Evolutionary conservation across 2,888 invertebrate species (phyloP), one percentile per base, ranked within the genome.

Genomic region (Hipparchia semele): DNA sequence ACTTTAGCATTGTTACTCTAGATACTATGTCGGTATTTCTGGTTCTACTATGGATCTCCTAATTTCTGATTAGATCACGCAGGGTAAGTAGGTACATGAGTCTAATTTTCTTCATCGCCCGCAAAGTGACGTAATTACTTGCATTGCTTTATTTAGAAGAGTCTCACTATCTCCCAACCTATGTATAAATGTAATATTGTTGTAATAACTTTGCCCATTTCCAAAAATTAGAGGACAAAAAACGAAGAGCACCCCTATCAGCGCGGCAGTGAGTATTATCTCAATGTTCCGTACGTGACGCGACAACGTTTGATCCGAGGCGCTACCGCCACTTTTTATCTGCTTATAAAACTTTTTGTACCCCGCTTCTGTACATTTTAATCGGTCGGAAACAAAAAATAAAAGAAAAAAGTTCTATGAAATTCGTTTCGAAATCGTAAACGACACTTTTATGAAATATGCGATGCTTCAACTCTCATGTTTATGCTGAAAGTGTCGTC

Each of bases 311-410:
- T 92, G 92, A 90, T 86, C 84, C 82, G 74, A 77, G 84, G 86
- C 87, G 87, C 87, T 83, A 86, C 90, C 90, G 90, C 82, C 84
- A 78, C 80, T 79, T 79, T 90, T 87, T 90, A 89, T 89, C 87
- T 84, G 79, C 84, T 80, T 84, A 86, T 85, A 88, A 88, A 88
- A 88, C 84, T 85, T 86, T 87, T 89, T 87, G 86, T 85, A 83
- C 81, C 80, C 84, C 82, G 89, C 92, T 90, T 88, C 90, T 90
- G 87, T 92, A 91, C 91, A 93, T 93, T 90, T 92, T 91, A 91
- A 93, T 91, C 87, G 91, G 88, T 77, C 82, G 84, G 86, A 88
- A 88, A 86, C 85, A 76, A 76, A 77, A 75, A 86, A 76, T 76
- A 77, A 75, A 86, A 84, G 82, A 73, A 82, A 84, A 82, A 73